These are phyloP conservation scores for Pachyrhynchus sulphureomaculatus DNA, from an alignment of 1,140 invertebrate genomes.

Conservation along the genomic window DNA sequence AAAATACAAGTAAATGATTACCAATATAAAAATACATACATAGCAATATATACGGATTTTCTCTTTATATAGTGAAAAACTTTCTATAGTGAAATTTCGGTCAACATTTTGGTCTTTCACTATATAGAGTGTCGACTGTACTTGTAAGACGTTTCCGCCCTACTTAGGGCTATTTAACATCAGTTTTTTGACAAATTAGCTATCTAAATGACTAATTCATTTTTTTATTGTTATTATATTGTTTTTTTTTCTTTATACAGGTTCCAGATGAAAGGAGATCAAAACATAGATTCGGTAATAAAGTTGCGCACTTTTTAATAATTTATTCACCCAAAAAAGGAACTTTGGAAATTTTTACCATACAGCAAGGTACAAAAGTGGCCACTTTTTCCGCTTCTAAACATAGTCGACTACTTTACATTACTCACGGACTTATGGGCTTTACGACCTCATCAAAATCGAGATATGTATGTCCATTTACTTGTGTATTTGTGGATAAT, in stretches of 20 bases:
- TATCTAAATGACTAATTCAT: too few relatives aligned
- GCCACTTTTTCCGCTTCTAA: conserved; percentile 88
- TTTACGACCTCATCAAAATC: conserved; percentile 57
- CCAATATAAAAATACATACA: too few relatives aligned
- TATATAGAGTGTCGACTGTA: too few relatives aligned
- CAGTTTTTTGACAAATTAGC: too few relatives aligned
- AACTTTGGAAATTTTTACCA: conserved; percentile 82
- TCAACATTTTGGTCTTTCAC: too few relatives aligned
- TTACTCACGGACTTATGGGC: conserved; percentile 77
- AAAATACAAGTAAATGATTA: too few relatives aligned
- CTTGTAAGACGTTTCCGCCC: too few relatives aligned
- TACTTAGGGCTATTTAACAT: too few relatives aligned
- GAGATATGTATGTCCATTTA: conserved; percentile 54
- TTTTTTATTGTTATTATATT: not conserved
- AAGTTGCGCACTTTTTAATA: conserved; percentile 73
- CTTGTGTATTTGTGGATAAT: conserved; percentile 80
- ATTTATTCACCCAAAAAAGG: conserved; percentile 85
- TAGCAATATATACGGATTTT: too few relatives aligned
- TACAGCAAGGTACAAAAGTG: conserved; percentile 83
- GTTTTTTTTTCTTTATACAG: not conserved
- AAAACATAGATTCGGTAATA: conserved; percentile 48
- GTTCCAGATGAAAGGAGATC: conserved; percentile 63
- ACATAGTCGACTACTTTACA: conserved; percentile 75
- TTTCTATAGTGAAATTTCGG: too few relatives aligned
- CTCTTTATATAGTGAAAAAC: too few relatives aligned